Evolutionary conservation across 2,113 vertebrate species (phyloP), one percentile per base, ranked within the genome.

Genomic region (Vombatus ursinus): DNA sequence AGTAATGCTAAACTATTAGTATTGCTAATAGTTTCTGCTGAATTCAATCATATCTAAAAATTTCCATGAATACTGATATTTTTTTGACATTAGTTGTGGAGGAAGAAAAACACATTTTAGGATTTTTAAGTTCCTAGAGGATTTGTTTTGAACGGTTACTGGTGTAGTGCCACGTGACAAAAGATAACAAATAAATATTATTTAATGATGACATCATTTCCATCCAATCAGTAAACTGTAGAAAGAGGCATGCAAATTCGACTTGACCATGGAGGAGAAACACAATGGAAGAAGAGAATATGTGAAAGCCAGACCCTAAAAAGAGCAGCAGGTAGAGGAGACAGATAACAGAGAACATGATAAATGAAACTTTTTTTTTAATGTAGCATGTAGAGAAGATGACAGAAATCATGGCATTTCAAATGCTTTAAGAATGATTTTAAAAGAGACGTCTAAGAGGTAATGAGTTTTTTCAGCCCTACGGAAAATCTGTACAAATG

Each of bases 11-110:
- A 31, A 93, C 49, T 7, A 89, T 50, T 1, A 95, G 10, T 0
- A 92, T 90, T 92, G 93, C 51, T 93, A 89, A 95, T 84, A 8
- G 16, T 90, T 12, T 93, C 19, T 90, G 23, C n/a, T 91, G 23
- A 90, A 23, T 6, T 92, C 53, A 92, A 44, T 77, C 37, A 91
- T 48, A 50, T 91, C 47, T 47, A 92, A 52, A 93, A 50, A 91
- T 96, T 96, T 95, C 84, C 31, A 16, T 94, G 92, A 93, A 90
- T 50, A 93, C 3, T n/a, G 31, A 96, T 95, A 95, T 28, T 91
- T 68, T 93, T 94, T 37, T 68, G 28, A 61, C n/a, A 44, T 47
- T 37, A 1, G 2, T 90, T 93, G 48, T 91, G 8, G 52, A 95
- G 25, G 8, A 94, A 47, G 28, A 92, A 3, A 31, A 52, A 44